Percentiles rank a stretch among this genome's conserved stretches.
Conservation (phyloP, 92 coral and sea anemone genomes). For the Bergia sp. region DNA sequence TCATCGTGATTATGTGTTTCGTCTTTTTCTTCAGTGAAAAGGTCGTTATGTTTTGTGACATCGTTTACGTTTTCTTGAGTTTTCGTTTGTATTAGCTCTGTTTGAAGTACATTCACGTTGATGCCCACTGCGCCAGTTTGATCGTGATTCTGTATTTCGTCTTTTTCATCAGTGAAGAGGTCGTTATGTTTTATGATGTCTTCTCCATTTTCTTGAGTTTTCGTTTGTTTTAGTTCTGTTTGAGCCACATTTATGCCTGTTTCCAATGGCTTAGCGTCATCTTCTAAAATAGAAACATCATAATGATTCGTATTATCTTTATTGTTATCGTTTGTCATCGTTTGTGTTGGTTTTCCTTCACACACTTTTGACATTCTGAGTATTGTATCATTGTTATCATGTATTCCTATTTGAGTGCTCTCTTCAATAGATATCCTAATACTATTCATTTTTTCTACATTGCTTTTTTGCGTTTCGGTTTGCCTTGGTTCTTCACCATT, state of each 20-base stretch:
- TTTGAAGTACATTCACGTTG: not conserved
- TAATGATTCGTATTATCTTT: not conserved
- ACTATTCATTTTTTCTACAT: not conserved
- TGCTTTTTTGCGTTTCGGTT: not conserved
- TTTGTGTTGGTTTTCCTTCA: no score
- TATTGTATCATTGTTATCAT: not conserved
- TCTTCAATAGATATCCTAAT: not conserved
- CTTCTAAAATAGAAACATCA: not conserved
- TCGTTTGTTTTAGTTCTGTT: not conserved
- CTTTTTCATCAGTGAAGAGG: not conserved
- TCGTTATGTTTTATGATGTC: not conserved
- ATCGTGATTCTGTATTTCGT: no score
- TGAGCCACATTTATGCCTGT: not conserved
- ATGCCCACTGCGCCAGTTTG: not conserved
- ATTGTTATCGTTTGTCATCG: not conserved
- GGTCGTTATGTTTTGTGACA: not conserved
- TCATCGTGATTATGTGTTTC: no score
- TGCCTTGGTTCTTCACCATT: no score
- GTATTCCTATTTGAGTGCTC: not conserved
- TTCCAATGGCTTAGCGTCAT: not conserved
- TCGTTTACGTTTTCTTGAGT: not conserved
- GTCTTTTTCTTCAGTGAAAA: not conserved
- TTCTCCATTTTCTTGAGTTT: not conserved
- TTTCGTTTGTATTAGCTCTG: not conserved
- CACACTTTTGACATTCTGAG: not conserved